Percentiles rank a stretch among this genome's conserved stretches.
These are phyloP conservation scores for Ianthella basta DNA, from an alignment of 37 sponge, comb jelly and placozoan genomes.

Conservation along the genomic window DNA sequence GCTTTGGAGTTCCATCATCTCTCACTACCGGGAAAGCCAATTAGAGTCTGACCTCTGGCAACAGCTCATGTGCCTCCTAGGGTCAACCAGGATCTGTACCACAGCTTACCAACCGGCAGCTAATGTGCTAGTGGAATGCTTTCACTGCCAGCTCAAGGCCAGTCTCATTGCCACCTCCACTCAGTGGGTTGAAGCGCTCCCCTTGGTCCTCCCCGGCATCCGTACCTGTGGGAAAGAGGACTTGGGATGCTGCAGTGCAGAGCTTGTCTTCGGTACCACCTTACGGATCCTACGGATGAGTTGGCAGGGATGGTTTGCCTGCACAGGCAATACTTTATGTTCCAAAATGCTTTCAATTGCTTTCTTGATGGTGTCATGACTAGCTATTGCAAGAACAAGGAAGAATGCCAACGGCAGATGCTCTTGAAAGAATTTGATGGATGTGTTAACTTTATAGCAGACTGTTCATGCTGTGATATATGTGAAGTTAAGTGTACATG, in stretches of 20 bases:
- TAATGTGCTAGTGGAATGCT: slow-evolving; percentile 62
- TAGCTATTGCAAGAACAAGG: too few relatives aligned
- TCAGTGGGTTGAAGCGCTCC: slow-evolving; percentile 40
- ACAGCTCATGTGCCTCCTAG: slow-evolving; percentile 43
- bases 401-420: too few relatives aligned
- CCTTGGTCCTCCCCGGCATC: slow-evolving; percentile 45
- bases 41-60: slow-evolving; percentile 53
- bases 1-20: slow-evolving; percentile 55
- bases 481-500: too few relatives aligned
- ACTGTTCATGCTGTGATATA: too few relatives aligned
- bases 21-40: slow-evolving; percentile 52
- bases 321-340: too few relatives aligned
- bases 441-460: too few relatives aligned
- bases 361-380: too few relatives aligned
- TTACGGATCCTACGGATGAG: slow-evolving; percentile 26
- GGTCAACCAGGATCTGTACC: slow-evolving; percentile 53
- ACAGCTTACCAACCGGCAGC: slow-evolving; percentile 62
- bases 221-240: slow-evolving; percentile 27
- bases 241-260: slow-evolving; percentile 32
- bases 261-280: slow-evolving; percentile 43
- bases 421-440: too few relatives aligned
- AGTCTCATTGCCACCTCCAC: slow-evolving; percentile 16
- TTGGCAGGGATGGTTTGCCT: too few relatives aligned
- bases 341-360: too few relatives aligned
- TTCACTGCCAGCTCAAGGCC: slow-evolving; percentile 56